These are phyloP conservation scores for Oenanthe oenanthe DNA, from an alignment of 2,113 vertebrate genomes.

Conservation along the genomic window DNA sequence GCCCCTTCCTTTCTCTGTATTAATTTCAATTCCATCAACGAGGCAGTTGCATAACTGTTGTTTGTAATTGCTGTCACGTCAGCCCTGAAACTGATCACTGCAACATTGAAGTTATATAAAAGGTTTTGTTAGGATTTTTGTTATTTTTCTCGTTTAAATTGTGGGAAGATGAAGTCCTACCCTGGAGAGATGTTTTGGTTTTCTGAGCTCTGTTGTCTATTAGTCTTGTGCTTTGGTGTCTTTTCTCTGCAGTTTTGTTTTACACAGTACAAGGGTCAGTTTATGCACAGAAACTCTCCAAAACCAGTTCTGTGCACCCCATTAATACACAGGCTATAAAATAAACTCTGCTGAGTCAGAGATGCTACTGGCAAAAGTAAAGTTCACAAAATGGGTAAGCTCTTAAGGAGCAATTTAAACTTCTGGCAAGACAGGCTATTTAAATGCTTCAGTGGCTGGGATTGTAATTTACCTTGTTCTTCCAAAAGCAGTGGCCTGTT, in stretches of 20 bases:
- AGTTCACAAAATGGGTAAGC: background rate
- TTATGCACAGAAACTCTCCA: background rate
- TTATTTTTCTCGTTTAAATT: conserved; percentile 1
- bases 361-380: background rate
- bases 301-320: background rate
- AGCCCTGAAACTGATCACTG: background rate
- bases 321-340: background rate
- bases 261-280: background rate
- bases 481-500: background rate
- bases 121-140: conserved; percentile 4
- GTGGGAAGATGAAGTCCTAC: conserved; percentile 19
- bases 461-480: background rate
- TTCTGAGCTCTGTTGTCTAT: conserved; percentile 30
- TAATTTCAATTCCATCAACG: conserved; percentile 52
- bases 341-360: background rate
- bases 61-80: conserved; percentile 64
- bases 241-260: background rate
- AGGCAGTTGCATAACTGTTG: conserved; percentile 58
- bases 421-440: background rate
- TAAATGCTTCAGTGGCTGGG: background rate
- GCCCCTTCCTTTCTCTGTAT: conserved; percentile 22
- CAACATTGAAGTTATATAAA: conserved; percentile 40
- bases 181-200: conserved; percentile 42
- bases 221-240: background rate
- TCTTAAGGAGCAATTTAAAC: background rate